Conservation (phyloP, 2,113 vertebrate species). For the Peucedramus taeniatus region DNA sequence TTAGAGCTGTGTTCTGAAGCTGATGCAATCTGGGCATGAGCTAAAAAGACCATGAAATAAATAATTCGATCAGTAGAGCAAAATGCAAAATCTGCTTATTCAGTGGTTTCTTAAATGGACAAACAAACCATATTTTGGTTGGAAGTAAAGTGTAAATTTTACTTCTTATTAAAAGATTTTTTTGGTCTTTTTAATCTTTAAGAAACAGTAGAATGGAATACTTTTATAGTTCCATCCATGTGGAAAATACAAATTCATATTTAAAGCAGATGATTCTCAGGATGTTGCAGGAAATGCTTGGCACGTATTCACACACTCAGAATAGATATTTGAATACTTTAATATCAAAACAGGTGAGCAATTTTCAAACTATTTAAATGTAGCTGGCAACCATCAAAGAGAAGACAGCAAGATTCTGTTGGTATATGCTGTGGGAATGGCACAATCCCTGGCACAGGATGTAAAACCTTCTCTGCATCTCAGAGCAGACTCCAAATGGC, state of each 20-base stretch:
- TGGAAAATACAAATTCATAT: neutral
- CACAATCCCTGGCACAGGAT: neutral
- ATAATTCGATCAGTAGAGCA: neutral
- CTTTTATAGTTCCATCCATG: neutral
- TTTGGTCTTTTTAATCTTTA: neutral
- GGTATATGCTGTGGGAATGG: neutral
- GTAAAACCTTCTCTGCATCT: neutral
- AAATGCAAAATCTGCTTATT: conserved; percentile 44
- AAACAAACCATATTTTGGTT: conserved; percentile 32
- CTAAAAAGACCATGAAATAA: conserved; percentile 40
- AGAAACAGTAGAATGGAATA: neutral
- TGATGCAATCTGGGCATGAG: conserved; percentile 43
- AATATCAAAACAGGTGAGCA: neutral
- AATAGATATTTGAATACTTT: neutral
- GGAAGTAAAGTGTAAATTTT: neutral
- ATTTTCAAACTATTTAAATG: neutral
- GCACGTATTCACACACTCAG: neutral
- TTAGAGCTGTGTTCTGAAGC: conserved; percentile 34
- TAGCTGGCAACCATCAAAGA: neutral
- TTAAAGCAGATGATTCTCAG: neutral
- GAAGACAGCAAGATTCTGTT: neutral
- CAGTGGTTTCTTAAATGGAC: conserved; percentile 22
- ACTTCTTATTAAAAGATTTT: neutral
- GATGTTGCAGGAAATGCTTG: neutral
- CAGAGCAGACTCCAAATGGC: neutral